Percentiles rank a stretch among this genome's conserved stretches.
These are phyloP conservation scores for Habroteleia sp. DNA, from an alignment of 2,888 invertebrate genomes.

Conservation along the genomic window DNA sequence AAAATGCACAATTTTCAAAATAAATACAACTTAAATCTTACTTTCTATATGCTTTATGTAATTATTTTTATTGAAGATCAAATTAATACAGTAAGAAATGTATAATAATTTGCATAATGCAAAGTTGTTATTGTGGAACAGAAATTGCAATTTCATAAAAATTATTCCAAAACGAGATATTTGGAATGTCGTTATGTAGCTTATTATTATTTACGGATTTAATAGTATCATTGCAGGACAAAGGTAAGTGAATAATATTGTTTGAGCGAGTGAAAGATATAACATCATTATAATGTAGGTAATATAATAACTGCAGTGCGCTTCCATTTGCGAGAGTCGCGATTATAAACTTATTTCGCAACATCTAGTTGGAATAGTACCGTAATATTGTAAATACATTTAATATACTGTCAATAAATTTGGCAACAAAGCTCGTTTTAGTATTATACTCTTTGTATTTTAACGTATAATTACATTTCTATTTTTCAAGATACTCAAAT, in stretches of 20 bases:
- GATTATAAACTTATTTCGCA: constrained; percentile 31
- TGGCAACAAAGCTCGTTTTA: constrained; percentile 11
- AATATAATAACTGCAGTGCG: constrained; percentile 21
- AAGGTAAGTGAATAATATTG: constrained; percentile 6
- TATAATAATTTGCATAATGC: too few relatives aligned
- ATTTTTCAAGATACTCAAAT: neutral
- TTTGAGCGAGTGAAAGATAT: neutral
- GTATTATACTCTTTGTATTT: constrained; percentile 13
- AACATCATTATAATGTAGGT: constrained; percentile 18
- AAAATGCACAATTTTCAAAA: too few relatives aligned
- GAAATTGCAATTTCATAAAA: too few relatives aligned
- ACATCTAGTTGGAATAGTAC: constrained; percentile 22
- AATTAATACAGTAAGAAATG: too few relatives aligned
- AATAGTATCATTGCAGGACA: neutral
- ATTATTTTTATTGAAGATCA: too few relatives aligned
- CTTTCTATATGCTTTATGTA: too few relatives aligned
- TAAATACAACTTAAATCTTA: too few relatives aligned
- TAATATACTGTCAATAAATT: constrained; percentile 24
- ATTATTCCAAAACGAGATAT: too few relatives aligned
- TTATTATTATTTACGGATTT: too few relatives aligned
- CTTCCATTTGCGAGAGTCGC: constrained; percentile 17
- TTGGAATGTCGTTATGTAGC: too few relatives aligned
- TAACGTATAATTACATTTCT: constrained; percentile 13
- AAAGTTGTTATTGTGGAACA: too few relatives aligned
- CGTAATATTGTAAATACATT: constrained; percentile 19